Base-by-base conservation (phyloP, 2,797 vertebrate genomes). In the Oophaga sylvatica region DNA sequence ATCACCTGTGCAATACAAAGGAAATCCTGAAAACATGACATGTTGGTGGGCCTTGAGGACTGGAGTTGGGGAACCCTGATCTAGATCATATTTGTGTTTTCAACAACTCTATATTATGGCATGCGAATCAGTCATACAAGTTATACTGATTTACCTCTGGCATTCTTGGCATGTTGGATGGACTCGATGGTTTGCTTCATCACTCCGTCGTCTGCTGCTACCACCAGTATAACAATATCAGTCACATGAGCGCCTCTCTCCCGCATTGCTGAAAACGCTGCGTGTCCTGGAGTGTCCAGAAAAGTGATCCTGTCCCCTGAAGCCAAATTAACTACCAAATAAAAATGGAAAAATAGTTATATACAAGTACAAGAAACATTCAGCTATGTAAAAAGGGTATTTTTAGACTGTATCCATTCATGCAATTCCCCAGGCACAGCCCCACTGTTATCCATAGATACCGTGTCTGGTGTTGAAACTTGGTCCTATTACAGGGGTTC, bases 161-260 rank as follows among this genome's bases (percentile, higher is more conserved):
- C 95, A 0, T 93, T 96, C 92, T 86, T 96, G 80, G 98, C 97
- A 2, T 97, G 98, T 67, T 96, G 93, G 90, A 99, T 97, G 89
- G 97, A 99, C 92, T 99, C 98, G 0, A 97, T 19, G 0, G 98
- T 99, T 92, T 99, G 98, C 29, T 96, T 94, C 98, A 98, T 98
- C 20, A 99, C 97, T 1, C 98, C 98, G 0, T 99, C 98, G 79
- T 99, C 98, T 0, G 98, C 98, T 0, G 98, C 98, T 62, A 99
- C 96, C 60, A 99, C 98, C 90, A 99, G 91, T 77, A 99, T 92
- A 41, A 99, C 90, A 0, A 99, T 97, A 93, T 99, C 98, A 0
- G 98, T 99, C 90, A 97, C 95, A 0, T 92, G 87, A 80, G 97
- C 95, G 20, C 98, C 98, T 9, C 98, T 95, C 0, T 96, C 97